A percentile compares a stretch with the other conserved stretches of the same genome.
Evolutionary conservation across 2,113 vertebrate genomes (phyloP).

Genomic region (Rhinopithecus roxellana): DNA sequence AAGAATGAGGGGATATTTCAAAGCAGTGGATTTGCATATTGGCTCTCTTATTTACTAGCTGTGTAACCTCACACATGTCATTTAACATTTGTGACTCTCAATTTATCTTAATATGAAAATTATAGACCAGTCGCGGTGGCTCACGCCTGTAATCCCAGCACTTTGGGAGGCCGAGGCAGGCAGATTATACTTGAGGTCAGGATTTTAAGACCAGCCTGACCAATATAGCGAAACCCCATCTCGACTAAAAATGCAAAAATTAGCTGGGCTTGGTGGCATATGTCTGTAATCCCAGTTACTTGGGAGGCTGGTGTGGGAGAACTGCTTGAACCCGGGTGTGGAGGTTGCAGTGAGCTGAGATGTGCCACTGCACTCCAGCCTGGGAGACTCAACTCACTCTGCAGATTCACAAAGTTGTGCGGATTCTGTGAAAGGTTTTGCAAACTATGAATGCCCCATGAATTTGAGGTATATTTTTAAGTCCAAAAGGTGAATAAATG

Average conservation of each 20-base stretch:
- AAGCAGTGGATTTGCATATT: background rate
- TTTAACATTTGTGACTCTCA: background rate
- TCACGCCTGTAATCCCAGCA: too few species aligned
- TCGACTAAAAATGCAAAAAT: too few species aligned
- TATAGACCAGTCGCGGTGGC: background rate
- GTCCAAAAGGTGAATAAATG: background rate
- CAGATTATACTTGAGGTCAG: too few species aligned
- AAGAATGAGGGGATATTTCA: background rate
- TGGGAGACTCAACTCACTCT: background rate
- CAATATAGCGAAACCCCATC: too few species aligned
- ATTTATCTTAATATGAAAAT: constrained; percentile 12
- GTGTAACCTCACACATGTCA: background rate
- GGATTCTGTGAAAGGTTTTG: background rate
- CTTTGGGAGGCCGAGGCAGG: too few species aligned
- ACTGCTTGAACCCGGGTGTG: too few species aligned
- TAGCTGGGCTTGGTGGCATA: too few species aligned
- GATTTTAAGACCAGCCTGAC: too few species aligned
- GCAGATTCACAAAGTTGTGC: background rate
- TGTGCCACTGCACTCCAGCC: too few species aligned
- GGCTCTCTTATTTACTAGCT: background rate
- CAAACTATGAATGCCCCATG: background rate
- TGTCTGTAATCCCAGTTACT: too few species aligned
- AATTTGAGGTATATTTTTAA: background rate
- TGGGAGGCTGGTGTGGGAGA: too few species aligned
- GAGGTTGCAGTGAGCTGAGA: too few species aligned